Evolutionary conservation across 1,140 invertebrate species (phyloP), one percentile per base, ranked within the genome.

Genomic region (Zeugodacus cucurbitae): DNA sequence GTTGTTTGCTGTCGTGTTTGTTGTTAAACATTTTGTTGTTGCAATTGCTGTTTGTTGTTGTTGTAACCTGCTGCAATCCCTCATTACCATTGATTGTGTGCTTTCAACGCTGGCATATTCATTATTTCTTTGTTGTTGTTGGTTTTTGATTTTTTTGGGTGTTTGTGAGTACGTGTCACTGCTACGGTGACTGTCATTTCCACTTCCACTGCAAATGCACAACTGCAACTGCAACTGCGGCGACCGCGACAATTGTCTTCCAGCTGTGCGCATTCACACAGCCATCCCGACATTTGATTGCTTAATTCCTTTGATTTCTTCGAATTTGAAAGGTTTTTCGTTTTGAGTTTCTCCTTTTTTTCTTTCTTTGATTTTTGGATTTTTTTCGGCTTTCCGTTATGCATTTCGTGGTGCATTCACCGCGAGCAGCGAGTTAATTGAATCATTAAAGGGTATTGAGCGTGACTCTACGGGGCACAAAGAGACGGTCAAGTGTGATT

Each of bases 231-330:
- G 58, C 32, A 37, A 62, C 58, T 62, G 58, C 32, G 11, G 64
- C 29, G 32, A 17, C 48, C 48, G 41, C 34, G 37, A 29, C 41
- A 82, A 82, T 82, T 26, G 41, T 26, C 20, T 41, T 54, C 64
- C 64, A 67, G 20, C 70, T 41, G 20, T 44, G 20, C 37, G 20
- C 37, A 44, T 44, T 41, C 70, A 44, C 26, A 22, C 70, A 82
- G 44, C 22, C 74, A 29, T 82, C 37, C 44, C 48, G 74, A 48
- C 74, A 82, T 82, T 82, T 82, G 74, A 82, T 82, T 82, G 74
- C 74, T 82, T 54, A 44, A 82, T 82, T 82, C 44, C 20, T 82
- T 26, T 74, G 37, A 29, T 48, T n/a, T 82, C 22, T 48, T 82
- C 22, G 11, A 48, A 82, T 82, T 82, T 82, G 67, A 22, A 74